Evolutionary conservation across 1,140 invertebrate genomes (phyloP), one percentile per base, ranked within the genome.

Genomic region (Zaprionus tsacasi): DNA sequence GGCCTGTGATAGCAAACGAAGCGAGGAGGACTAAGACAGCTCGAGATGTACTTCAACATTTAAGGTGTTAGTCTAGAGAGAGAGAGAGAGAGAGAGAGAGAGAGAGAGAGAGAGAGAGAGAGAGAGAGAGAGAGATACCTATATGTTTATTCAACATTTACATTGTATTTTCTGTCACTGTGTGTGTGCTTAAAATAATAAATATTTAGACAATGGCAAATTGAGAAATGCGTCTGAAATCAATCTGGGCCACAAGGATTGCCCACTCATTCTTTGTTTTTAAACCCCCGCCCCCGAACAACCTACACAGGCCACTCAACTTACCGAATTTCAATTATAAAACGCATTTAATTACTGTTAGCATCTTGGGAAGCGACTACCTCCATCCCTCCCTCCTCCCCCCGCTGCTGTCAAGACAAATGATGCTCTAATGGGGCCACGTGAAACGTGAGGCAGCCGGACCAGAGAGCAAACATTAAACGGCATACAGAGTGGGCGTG

Each of bases 241-340:
- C 54, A 75, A 75, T 75, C 43, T 21, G 4, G n/a, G 38, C 27
- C 36, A 38, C 30, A 36, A 15, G 17, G 38, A 68, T 43, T 65
- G 40, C 30, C 17, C 17, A 36, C 48, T n/a, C 4, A 8, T 12
- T 38, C n/a, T 45, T 45, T 45, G 40, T 45, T 15, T 45, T 15
- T 8, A 43, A 15, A n/a, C n/a, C n/a, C n/a, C n/a, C n/a, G n/a
- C n/a, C n/a, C n/a, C 21, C 21, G 21, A 1, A 1, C 21, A 21
- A 21, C 21, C 21, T 21, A 21, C 21, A 21, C 21, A 21, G 21
- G 21, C 48, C 27, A 55, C 63, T 67, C 54, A 63, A 50, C 52
- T 71, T 64, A 78, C 55, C 65, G 54, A 88, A 83, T 80, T 87
- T 88, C 80, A 88, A 87, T 87, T 88, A 75, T 70, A 88, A 76